Evolutionary conservation across 2,797 vertebrate genomes (phyloP).

Genomic region (Crossoptilon crossoptilon): DNA sequence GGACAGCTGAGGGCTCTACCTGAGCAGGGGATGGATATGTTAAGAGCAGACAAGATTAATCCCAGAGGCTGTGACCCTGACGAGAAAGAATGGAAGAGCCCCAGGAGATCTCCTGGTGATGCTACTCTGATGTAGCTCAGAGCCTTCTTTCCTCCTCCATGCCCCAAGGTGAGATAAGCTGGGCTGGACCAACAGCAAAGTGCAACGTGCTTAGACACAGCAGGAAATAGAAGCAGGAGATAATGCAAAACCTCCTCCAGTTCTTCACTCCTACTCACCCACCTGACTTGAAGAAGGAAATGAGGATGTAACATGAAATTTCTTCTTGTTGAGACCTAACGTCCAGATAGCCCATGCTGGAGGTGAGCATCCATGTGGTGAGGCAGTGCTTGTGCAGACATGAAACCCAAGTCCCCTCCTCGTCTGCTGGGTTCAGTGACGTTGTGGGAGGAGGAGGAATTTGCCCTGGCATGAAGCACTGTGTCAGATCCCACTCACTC

Average conservation of each 20-base stretch:
- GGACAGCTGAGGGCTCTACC: background rate
- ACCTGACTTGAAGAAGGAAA: background rate
- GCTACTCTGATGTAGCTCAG: background rate
- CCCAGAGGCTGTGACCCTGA: fast-evolving
- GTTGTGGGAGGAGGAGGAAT: background rate
- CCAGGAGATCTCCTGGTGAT: background rate
- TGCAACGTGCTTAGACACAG: background rate
- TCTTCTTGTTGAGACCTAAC: background rate
- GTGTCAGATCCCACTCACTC: background rate
- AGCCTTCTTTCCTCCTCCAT: background rate
- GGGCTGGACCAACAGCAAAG: background rate
- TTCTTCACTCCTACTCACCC: background rate
- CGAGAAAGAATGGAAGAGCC: background rate
- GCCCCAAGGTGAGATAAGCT: background rate
- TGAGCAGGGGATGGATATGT: background rate
- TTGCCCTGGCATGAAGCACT: fast-evolving
- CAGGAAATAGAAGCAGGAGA: background rate
- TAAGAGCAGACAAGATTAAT: background rate
- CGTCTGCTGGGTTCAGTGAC: fast-evolving
- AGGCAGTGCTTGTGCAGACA: fast-evolving
- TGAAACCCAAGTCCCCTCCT: background rate
- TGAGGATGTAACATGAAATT: background rate
- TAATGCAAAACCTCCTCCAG: background rate
- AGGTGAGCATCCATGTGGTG: background rate
- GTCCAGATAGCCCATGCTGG: fast-evolving